Conservation (phyloP, 2,888 invertebrate genomes). For the Microdon myrmicae region DNA sequence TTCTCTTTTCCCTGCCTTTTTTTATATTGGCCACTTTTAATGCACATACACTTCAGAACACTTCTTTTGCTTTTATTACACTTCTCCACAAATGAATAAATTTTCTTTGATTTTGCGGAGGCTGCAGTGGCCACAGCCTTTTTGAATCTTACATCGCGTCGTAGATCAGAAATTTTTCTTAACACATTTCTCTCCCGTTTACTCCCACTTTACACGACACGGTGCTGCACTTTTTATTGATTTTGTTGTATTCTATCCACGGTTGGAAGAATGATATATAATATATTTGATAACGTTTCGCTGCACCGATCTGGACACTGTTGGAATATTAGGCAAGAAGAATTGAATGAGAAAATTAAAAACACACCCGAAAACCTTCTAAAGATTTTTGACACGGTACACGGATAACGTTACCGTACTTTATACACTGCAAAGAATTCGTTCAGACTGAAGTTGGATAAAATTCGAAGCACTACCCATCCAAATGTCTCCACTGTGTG, state of each 20-base stretch:
- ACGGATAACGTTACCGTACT: background rate
- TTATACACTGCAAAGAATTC: constrained; percentile 30
- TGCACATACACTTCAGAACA: too few species aligned
- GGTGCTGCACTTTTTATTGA: constrained; percentile 45
- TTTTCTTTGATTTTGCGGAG: constrained; percentile 29
- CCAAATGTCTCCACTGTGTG: too few species aligned
- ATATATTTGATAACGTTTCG: too few species aligned
- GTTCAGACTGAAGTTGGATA: constrained; percentile 45
- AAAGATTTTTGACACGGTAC: too few species aligned
- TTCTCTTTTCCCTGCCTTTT: constrained; percentile 6
- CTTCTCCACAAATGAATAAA: too few species aligned
- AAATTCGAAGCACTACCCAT: too few species aligned
- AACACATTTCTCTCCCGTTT: constrained; percentile 33
- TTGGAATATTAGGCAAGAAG: constrained; percentile 17
- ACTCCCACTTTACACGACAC: constrained; percentile 21
- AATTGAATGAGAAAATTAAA: constrained; percentile 30
- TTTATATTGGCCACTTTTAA: constrained; percentile 4
- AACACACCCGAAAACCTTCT: constrained; percentile 36
- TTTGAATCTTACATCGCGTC: constrained; percentile 49
- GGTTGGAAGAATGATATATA: too few species aligned
- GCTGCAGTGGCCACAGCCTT: constrained; percentile 46
- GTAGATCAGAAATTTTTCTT: constrained; percentile 40
- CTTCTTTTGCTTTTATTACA: constrained; percentile 2
- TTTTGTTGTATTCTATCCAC: constrained; percentile 36
- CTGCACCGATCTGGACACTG: too few species aligned